phyloP scores from a whole-genome alignment of 2,797 vertebrate species.

The Perdix hodgsoniae region DNA sequence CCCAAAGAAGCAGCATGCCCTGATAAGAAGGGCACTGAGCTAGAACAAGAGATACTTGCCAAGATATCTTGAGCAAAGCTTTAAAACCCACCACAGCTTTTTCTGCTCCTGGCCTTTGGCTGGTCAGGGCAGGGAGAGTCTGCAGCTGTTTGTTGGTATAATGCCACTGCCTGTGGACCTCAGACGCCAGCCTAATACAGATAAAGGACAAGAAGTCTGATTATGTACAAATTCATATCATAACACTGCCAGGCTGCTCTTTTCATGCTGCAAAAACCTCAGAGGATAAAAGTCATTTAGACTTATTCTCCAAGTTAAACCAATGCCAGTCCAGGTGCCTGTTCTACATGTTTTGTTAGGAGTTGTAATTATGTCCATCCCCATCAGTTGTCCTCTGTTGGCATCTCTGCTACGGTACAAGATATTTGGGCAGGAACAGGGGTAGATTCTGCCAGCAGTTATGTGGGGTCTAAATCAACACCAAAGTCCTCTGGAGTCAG shows the following conservation, averaged over 20 bases:
- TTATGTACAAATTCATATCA: background rate
- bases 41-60: background rate
- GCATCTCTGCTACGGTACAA: background rate
- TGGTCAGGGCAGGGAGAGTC: background rate
- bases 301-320: background rate
- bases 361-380: background rate
- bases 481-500: background rate
- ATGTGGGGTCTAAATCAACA: background rate
- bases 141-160: background rate
- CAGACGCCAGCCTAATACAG: rapidly evolving
- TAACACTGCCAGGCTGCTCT: background rate
- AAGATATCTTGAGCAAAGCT: background rate
- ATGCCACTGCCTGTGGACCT: background rate
- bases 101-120: background rate
- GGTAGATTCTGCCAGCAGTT: background rate
- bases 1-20: background rate
- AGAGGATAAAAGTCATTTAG: background rate
- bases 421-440: background rate
- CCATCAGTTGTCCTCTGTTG: background rate
- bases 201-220: background rate
- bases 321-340: background rate
- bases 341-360: background rate
- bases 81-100: background rate
- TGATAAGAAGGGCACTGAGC: background rate
- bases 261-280: background rate